phyloP scores from a whole-genome alignment of 2,888 invertebrate genomes.

The Phyllotreta striolata region DNA sequence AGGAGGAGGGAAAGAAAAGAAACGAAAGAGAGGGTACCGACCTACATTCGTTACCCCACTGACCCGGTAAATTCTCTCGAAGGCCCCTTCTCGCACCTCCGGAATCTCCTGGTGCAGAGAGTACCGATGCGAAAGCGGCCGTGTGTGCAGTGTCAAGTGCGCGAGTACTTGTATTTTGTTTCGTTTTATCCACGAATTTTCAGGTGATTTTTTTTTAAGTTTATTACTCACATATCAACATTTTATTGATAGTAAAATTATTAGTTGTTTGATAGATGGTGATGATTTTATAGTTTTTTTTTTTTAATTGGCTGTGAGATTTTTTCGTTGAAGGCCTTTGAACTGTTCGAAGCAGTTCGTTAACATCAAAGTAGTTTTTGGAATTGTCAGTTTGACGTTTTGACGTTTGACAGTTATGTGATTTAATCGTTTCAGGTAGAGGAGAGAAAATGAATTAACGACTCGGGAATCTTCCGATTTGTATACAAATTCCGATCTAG shows the following conservation, averaged over 20 bases:
- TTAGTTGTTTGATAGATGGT: too few relatives aligned
- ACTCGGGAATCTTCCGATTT: slow-evolving; percentile 9
- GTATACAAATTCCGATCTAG: too few relatives aligned
- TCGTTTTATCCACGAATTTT: too few relatives aligned
- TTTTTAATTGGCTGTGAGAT: not conserved
- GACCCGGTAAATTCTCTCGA: slow-evolving; percentile 10
- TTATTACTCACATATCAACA: too few relatives aligned
- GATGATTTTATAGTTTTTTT: too few relatives aligned
- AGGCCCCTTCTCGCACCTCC: slow-evolving; percentile 18
- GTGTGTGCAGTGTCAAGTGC: slow-evolving; percentile 20
- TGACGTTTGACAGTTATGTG: not conserved
- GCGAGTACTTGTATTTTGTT: slow-evolving; percentile 15
- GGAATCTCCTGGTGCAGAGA: slow-evolving; percentile 15
- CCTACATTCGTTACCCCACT: slow-evolving; percentile 31
- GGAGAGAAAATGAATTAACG: slow-evolving; percentile 20
- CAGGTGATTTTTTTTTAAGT: too few relatives aligned
- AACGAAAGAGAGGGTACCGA: not conserved
- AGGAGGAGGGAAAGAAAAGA: not conserved
- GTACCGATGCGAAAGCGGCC: slow-evolving; percentile 28
- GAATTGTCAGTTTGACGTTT: slow-evolving; percentile 6
- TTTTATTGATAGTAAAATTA: too few relatives aligned
- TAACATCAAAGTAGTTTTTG: not conserved
- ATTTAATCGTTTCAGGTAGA: slow-evolving; percentile 23
- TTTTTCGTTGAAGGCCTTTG: not conserved
- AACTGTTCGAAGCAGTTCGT: not conserved